Evolutionary conservation across 2,113 vertebrate species (phyloP).

Genomic region (Oenanthe oenanthe): DNA sequence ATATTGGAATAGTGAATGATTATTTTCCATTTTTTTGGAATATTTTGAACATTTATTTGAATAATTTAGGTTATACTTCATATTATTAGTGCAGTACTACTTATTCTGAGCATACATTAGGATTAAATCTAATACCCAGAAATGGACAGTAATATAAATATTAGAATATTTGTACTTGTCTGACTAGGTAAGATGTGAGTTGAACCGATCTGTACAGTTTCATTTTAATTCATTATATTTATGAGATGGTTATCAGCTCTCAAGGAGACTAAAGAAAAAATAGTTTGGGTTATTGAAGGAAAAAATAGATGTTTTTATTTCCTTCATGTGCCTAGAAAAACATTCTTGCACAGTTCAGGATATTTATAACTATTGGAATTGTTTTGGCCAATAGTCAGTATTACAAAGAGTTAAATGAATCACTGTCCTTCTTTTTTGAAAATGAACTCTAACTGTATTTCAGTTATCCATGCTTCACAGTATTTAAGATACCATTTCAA

Average conservation of each 20-base stretch:
- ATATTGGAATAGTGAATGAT: neutral
- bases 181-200: neutral
- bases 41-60: neutral
- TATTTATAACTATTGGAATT: neutral
- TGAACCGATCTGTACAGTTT: neutral
- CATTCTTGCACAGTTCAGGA: neutral
- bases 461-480: neutral
- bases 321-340: neutral
- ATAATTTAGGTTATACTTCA: neutral
- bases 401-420: neutral
- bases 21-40: neutral
- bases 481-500: neutral
- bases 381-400: neutral
- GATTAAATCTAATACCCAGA: neutral
- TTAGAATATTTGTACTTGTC: neutral
- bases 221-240: neutral
- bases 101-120: neutral
- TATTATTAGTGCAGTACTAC: neutral
- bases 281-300: neutral
- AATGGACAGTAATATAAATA: neutral
- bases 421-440: neutral
- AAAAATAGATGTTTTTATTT: neutral
- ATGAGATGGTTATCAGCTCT: neutral
- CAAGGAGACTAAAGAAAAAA: neutral
- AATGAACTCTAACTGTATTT: neutral